Evolutionary conservation across 2,888 invertebrate genomes (phyloP).

Genomic region (Geotrupes spiniger): DNA sequence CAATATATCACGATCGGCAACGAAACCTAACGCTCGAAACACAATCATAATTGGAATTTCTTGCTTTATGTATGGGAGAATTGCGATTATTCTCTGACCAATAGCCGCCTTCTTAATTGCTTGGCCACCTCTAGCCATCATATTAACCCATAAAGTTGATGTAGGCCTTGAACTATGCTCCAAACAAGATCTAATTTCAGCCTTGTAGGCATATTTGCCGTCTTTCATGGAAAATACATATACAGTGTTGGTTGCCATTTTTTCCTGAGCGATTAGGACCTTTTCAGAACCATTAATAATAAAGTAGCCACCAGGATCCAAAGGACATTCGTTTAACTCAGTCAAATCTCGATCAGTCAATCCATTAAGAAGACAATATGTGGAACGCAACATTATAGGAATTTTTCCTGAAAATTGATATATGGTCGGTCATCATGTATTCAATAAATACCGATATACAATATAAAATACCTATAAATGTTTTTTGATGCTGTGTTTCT

Average conservation of each 20-base stretch:
- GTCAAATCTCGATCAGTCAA: slow-evolving; percentile 98
- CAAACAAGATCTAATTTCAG: slow-evolving; percentile 93
- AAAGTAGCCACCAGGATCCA: slow-evolving; percentile 99
- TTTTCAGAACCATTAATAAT: slow-evolving; percentile 98
- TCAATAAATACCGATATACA: neutral
- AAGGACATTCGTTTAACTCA: slow-evolving; percentile 97
- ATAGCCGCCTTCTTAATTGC: slow-evolving; percentile 98
- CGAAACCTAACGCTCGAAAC: slow-evolving; percentile 93
- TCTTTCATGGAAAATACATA: slow-evolving; percentile 99
- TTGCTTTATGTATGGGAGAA: slow-evolving; percentile 97
- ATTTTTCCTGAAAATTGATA: slow-evolving; percentile 86
- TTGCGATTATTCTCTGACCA: slow-evolving; percentile 96
- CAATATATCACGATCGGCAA: slow-evolving; percentile 97
- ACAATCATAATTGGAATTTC: slow-evolving; percentile 99
- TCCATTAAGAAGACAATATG: slow-evolving; percentile 92
- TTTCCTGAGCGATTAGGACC: slow-evolving; percentile 96
- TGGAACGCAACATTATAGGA: slow-evolving; percentile 98
- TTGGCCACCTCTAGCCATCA: slow-evolving; percentile 99
- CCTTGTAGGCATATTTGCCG: slow-evolving; percentile 97
- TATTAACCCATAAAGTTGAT: slow-evolving; percentile 98
- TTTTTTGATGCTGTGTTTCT: slow-evolving; percentile 76
- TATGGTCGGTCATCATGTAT: too few relatives aligned
- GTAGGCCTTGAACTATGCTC: slow-evolving; percentile 94
- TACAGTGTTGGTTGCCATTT: slow-evolving; percentile 99
- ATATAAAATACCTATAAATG: slow-evolving; percentile 58